Base-by-base conservation (phyloP, 2,797 vertebrate genomes). In the Iguana delicatissima region DNA sequence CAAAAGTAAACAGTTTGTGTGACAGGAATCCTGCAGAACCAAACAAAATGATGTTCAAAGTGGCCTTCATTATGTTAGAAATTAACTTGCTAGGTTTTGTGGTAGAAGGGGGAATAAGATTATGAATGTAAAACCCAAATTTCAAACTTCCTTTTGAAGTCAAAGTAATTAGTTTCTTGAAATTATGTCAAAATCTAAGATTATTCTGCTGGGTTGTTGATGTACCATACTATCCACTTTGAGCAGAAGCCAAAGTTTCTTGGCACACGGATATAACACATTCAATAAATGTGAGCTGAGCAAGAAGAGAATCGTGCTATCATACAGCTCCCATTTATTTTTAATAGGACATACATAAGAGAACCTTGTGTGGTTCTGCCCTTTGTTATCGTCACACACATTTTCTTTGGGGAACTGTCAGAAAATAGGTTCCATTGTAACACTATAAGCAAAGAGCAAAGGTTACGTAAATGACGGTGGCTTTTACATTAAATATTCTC, bases 41-140 rank as follows among this genome's bases (percentile, higher is more conserved):
- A 84, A 14, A 82, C 67, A 69, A 74, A 50, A 6, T 14, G 59
- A 72, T 85, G 32, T 12, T 73, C 7, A 35, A 35, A 57, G 7
- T 4, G 26, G 7, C 24, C 69, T 16, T 6, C 42, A 24, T n/a
- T 10, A 8, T 35, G 10, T 57, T 46, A 24, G 62, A 57, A 26
- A 82, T 26, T 22, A 84, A 69, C 26, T 46, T 4, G 72, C 38
- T 7, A 77, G 13, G 26, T 13, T 22, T 84, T 62, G 26, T 10
- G 22, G 42, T 42, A 42, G 26, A 42, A 69, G 22, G 24, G 6
- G 52, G 77, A 72, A 38, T 22, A 86, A 81, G 86, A 3, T 86
- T 87, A 57, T 32, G n/a, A 62, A 46, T 24, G 77, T 32, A 79
- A 88, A 52, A 38, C 89, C 90, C 80, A 74, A 88, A 94, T 86